Conservation (phyloP, 1,140 invertebrate genomes). For the Drosophila virilis region DNA sequence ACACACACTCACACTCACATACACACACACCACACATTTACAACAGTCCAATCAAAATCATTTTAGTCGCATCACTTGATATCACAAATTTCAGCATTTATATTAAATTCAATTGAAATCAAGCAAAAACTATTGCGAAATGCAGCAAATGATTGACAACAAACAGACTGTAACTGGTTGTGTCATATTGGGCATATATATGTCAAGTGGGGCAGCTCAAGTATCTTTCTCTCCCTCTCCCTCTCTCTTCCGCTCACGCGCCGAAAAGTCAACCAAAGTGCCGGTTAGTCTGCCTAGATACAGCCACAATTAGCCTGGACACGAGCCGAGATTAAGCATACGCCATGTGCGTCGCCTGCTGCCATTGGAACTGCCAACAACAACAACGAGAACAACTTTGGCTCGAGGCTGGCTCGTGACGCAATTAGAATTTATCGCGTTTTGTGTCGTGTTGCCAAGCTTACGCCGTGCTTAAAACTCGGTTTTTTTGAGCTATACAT, state of each 20-base stretch:
- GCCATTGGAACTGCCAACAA: conserved; percentile 3
- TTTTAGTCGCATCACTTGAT: conserved; percentile 49
- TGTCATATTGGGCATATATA: conserved; percentile 44
- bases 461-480: conserved; percentile 16
- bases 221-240: neutral
- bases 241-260: neutral
- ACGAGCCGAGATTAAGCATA: conserved; percentile 63
- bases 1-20: conserved; percentile 1
- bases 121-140: conserved; percentile 52
- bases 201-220: conserved; percentile 49
- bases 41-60: conserved; percentile 36
- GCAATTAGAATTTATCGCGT: conserved; percentile 75
- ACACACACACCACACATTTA: neutral
- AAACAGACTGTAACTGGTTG: conserved; percentile 53
- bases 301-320: conserved; percentile 40
- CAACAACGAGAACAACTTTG: neutral
- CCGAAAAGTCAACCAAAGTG: conserved; percentile 38
- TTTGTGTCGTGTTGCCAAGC: conserved; percentile 58
- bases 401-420: conserved; percentile 56
- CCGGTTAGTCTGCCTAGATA: conserved; percentile 46
- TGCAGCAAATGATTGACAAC: conserved; percentile 55
- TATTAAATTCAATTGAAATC: conserved; percentile 33
- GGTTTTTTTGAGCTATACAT: conserved; percentile 12
- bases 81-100: conserved; percentile 32
- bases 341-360: conserved; percentile 40